These are phyloP conservation scores for Gobio occitaniae DNA, from an alignment of 2,797 vertebrate species.

Conservation along the genomic window DNA sequence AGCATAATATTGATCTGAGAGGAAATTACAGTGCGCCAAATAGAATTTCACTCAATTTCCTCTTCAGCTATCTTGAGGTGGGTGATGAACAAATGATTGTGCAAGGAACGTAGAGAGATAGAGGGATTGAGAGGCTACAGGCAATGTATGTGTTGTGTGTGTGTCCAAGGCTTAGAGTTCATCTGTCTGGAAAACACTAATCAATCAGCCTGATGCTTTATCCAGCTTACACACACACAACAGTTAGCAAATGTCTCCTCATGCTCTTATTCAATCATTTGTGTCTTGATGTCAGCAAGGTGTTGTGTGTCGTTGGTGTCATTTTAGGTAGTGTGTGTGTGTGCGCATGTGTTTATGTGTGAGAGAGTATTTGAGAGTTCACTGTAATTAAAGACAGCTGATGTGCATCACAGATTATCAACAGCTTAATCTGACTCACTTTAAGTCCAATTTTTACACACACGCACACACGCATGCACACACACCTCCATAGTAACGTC, in stretches of 20 bases:
- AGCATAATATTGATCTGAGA: conserved; percentile 47
- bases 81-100: conserved; percentile 9
- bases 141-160: conserved; percentile 14
- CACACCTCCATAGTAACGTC: too few species aligned
- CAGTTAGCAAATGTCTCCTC: background rate
- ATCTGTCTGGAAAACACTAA: conserved; percentile 40
- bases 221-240: conserved; percentile 44
- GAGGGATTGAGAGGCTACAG: conserved; percentile 39
- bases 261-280: conserved; percentile 2
- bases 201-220: conserved; percentile 51
- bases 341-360: too few species aligned
- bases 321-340: background rate
- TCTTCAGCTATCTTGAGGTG: conserved; percentile 35
- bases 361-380: background rate
- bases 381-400: conserved; percentile 20
- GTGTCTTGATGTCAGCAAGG: conserved; percentile 11
- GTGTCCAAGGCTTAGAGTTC: conserved; percentile 39
- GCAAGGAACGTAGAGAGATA: conserved; percentile 10
- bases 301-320: background rate
- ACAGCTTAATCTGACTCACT: conserved; percentile 42
- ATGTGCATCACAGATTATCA: conserved; percentile 42
- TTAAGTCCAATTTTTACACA: background rate
- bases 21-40: conserved; percentile 53
- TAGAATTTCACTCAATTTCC: conserved; percentile 60
- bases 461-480: too few species aligned